Percentiles rank a stretch among this genome's conserved stretches.
phyloP scores from a whole-genome alignment of 2,888 invertebrate species.

The Altica lythri region DNA sequence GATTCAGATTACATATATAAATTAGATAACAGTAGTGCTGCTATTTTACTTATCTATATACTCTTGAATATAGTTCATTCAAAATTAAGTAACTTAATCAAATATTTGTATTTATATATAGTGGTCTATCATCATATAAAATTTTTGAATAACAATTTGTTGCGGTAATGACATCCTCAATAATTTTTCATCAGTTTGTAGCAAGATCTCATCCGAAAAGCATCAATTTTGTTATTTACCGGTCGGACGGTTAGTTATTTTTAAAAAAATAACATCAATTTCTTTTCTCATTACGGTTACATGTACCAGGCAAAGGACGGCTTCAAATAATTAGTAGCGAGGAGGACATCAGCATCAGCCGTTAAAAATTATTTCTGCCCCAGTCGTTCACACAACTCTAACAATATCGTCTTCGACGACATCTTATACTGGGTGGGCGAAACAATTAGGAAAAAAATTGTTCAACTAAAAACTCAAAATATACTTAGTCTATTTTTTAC shows the following conservation, averaged over 20 bases:
- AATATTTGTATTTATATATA: too few relatives aligned
- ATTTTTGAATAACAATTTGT: too few relatives aligned
- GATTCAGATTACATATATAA: too few relatives aligned
- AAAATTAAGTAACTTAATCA: too few relatives aligned
- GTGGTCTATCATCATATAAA: too few relatives aligned
- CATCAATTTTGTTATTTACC: slow-evolving; percentile 26
- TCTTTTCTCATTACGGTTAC: slow-evolving; percentile 26
- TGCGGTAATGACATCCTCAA: slow-evolving; percentile 18
- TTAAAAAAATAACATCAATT: slow-evolving; percentile 24
- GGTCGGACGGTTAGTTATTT: slow-evolving; percentile 18
- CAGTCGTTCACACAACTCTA: slow-evolving; percentile 18
- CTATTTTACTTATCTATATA: too few relatives aligned
- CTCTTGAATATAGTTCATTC: too few relatives aligned
- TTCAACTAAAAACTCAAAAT: too few relatives aligned
- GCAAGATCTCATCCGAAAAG: slow-evolving; percentile 15
- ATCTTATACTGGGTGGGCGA: slow-evolving; percentile 8
- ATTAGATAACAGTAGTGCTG: too few relatives aligned
- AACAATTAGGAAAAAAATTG: too few relatives aligned
- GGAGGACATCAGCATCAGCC: slow-evolving; percentile 17
- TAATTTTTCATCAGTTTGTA: slow-evolving; percentile 21
- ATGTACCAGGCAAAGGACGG: slow-evolving; percentile 23
- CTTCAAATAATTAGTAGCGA: slow-evolving; percentile 22
- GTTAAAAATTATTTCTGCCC: slow-evolving; percentile 16
- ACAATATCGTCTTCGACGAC: slow-evolving; percentile 8
- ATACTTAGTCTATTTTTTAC: too few relatives aligned